A percentile compares a stretch with the other conserved stretches of the same genome.
These are phyloP conservation scores for Manacus vitellinus DNA, from an alignment of 2,113 vertebrate genomes.

Conservation along the genomic window DNA sequence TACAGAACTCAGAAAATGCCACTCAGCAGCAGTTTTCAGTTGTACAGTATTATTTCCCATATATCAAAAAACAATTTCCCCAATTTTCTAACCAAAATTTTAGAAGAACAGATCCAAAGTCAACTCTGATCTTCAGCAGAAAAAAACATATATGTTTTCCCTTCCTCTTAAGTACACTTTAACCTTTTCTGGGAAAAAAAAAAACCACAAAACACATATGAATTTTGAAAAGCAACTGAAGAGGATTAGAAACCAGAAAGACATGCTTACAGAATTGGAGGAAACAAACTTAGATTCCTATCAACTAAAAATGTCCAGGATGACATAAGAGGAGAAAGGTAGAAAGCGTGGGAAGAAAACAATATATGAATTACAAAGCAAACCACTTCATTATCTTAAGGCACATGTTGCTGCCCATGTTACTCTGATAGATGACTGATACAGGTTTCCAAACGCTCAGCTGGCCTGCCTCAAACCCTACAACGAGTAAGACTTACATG, in stretches of 20 bases:
- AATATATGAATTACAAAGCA: not conserved
- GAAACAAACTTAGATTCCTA: not conserved
- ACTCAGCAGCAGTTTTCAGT: not conserved
- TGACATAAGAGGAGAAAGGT: not conserved
- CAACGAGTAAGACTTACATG: rapidly evolving
- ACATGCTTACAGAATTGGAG: not conserved
- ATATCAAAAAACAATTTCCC: not conserved
- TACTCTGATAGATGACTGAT: not conserved
- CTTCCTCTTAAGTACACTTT: not conserved
- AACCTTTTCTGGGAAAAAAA: not conserved
- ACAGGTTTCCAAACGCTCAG: not conserved
- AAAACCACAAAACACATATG: not conserved
- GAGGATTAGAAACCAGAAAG: not conserved
- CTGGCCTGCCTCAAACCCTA: not conserved
- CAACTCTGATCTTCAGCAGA: not conserved
- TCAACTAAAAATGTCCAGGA: not conserved
- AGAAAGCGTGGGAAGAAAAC: not conserved
- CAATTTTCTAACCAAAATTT: not conserved
- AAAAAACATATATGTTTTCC: not conserved
- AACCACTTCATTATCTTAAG: not conserved
- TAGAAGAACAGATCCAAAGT: not conserved
- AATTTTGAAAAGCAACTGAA: not conserved
- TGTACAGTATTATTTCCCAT: not conserved
- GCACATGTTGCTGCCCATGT: too few species aligned
- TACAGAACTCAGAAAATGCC: not conserved